phyloP scores from a whole-genome alignment of 1,140 invertebrate genomes.

The Antheraea mylitta region DNA sequence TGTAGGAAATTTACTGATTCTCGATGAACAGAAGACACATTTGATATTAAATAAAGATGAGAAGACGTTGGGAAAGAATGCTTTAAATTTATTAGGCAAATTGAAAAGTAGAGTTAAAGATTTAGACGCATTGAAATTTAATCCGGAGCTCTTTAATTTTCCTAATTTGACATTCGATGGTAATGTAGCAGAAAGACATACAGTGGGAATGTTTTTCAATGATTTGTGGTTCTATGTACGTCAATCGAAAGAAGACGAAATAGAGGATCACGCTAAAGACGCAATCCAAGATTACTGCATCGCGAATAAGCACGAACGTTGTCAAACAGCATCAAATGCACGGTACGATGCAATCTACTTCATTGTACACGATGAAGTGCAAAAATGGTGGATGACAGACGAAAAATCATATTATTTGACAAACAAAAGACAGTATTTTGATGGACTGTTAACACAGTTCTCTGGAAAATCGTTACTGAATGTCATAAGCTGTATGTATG shows the following conservation, averaged over 20 bases:
- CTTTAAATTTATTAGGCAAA: neutral
- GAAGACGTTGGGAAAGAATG: neutral
- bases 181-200: neutral
- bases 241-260: slow-evolving; percentile 11
- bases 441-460: neutral
- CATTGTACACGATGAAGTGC: slow-evolving; percentile 15
- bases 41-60: neutral
- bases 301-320: neutral
- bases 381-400: slow-evolving; percentile 20
- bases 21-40: neutral
- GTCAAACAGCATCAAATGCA: neutral
- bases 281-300: slow-evolving; percentile 6
- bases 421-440: slow-evolving; percentile 2
- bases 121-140: neutral
- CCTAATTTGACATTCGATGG: slow-evolving; percentile 7
- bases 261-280: slow-evolving; percentile 8
- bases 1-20: slow-evolving; percentile 5
- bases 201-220: slow-evolving; percentile 5
- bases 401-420: slow-evolving; percentile 12
- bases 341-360: slow-evolving; percentile 10
- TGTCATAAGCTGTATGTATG: slow-evolving; percentile 5
- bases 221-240: slow-evolving; percentile 8
- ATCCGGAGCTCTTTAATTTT: neutral
- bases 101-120: neutral
- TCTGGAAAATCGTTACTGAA: slow-evolving; percentile 9